Conservation (phyloP, 2,888 invertebrate species). For the Abrostola tripartita region DNA sequence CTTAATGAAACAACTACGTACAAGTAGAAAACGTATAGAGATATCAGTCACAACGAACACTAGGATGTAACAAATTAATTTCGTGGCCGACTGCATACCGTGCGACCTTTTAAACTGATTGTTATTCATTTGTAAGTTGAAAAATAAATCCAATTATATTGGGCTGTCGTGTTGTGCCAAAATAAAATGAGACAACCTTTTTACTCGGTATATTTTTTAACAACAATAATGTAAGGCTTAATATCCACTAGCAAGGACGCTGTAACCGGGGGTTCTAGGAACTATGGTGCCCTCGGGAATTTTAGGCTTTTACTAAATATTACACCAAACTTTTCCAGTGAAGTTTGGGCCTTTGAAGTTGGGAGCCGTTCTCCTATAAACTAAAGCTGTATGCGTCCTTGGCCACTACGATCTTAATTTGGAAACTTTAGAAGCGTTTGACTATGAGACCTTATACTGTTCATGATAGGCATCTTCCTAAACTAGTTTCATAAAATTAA, state of each 20-base stretch:
- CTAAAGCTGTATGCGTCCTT: conserved; percentile 46
- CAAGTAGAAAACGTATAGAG: not conserved
- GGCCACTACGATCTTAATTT: conserved; percentile 51
- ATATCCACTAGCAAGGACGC: conserved; percentile 15
- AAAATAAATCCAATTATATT: conserved; percentile 46
- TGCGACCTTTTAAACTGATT: conserved; percentile 50
- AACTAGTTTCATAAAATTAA: conserved; percentile 45
- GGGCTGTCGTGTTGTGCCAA: conserved; percentile 33
- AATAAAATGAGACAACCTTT: conserved; percentile 34
- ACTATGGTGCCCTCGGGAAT: conserved; percentile 33
- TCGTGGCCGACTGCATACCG: conserved; percentile 41
- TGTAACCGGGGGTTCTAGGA: conserved; percentile 11
- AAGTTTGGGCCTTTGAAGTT: conserved; percentile 40
- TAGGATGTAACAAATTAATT: conserved; percentile 42
- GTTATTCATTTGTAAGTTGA: conserved; percentile 50
- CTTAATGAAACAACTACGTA: too few species aligned
- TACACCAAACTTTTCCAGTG: conserved; percentile 46
- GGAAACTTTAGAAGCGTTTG: conserved; percentile 50
- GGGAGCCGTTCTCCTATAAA: conserved; percentile 40
- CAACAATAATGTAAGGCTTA: conserved; percentile 27
- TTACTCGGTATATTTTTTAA: conserved; percentile 24
- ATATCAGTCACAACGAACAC: not conserved
- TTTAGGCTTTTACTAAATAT: conserved; percentile 54
- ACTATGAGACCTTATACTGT: conserved; percentile 35
- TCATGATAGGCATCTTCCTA: conserved; percentile 46